Percentiles rank a stretch among this genome's conserved stretches.
Conservation (phyloP, 1,140 invertebrate species). For the Batillaria attramentaria region DNA sequence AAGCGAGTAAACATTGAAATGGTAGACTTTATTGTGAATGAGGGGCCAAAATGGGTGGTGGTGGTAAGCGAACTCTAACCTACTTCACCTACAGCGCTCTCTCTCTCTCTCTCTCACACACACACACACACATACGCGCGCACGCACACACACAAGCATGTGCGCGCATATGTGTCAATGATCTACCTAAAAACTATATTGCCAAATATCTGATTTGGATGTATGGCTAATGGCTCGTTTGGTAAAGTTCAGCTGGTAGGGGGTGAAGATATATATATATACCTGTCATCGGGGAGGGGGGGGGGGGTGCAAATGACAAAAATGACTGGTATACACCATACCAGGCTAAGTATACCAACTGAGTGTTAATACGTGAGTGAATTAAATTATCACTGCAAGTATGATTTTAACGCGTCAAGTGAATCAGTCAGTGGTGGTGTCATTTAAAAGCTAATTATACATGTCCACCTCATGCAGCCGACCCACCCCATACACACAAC, state of each 20-base stretch:
- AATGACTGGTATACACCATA: no score
- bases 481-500: not conserved
- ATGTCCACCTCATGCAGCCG: not conserved
- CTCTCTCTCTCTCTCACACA: conserved; percentile 12
- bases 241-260: no score
- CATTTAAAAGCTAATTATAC: not conserved
- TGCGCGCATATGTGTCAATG: not conserved
- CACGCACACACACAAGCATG: not conserved
- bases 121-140: not conserved
- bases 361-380: not conserved
- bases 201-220: not conserved
- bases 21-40: conserved; percentile 47
- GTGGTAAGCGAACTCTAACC: conserved; percentile 38
- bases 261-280: no score
- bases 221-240: not conserved
- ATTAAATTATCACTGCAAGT: not conserved
- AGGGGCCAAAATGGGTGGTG: conserved; percentile 50
- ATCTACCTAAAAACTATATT: not conserved
- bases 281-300: not conserved
- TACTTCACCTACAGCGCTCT: not conserved
- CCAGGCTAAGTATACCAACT: no score
- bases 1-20: conserved; percentile 19
- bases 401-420: not conserved
- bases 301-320: no score
- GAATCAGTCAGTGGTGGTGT: not conserved